These are phyloP conservation scores for Styela plicata DNA, from an alignment of 23 tunicate species.

Conservation along the genomic window DNA sequence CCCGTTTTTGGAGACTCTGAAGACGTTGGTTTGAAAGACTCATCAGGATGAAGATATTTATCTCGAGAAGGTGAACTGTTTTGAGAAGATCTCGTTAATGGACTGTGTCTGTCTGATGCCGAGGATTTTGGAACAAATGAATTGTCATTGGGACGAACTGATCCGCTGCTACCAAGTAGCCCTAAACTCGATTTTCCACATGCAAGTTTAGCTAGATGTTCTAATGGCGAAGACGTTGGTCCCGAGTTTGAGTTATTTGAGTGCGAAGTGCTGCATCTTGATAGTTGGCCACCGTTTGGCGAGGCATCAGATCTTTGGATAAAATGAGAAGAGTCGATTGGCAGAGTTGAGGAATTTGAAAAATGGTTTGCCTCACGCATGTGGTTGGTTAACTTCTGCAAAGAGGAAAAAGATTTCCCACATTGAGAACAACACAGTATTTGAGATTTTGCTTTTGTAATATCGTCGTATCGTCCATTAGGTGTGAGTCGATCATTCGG, in stretches of 20 bases:
- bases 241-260: background rate
- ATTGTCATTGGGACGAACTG: background rate
- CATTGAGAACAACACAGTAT: constrained; percentile 18
- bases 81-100: background rate
- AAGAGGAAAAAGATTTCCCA: constrained; percentile 19
- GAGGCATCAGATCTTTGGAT: no score
- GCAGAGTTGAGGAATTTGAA: constrained; percentile 11
- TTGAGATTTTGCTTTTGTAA: background rate
- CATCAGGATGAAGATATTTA: background rate
- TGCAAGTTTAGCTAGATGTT: constrained; percentile 26
- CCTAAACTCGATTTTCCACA: constrained; percentile 3
- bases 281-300: no score
- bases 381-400: constrained; percentile 53
- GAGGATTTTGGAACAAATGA: background rate
- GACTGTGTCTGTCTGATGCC: background rate
- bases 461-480: constrained; percentile 9
- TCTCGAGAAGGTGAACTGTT: background rate
- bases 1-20: background rate
- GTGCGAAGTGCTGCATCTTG: background rate
- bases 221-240: constrained; percentile 21
- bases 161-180: background rate
- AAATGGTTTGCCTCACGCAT: constrained; percentile 57
- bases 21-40: background rate
- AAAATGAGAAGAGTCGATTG: no score
- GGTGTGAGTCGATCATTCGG: background rate